These are phyloP conservation scores for Herpetotheres cachinnans DNA, from an alignment of 2,113 vertebrate genomes.

Conservation along the genomic window DNA sequence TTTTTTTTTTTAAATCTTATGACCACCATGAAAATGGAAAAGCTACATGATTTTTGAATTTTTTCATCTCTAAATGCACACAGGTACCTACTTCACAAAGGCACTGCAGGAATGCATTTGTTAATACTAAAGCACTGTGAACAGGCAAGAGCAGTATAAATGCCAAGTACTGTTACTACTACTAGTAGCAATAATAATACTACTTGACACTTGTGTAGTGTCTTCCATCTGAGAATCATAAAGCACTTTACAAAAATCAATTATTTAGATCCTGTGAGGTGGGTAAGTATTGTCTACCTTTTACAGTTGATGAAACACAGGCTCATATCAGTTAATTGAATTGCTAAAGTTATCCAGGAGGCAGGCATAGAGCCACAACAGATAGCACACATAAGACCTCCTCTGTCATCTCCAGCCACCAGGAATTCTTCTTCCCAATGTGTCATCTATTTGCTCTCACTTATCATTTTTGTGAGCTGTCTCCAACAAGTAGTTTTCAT, in stretches of 20 bases:
- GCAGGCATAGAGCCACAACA: not conserved
- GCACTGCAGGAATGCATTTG: not conserved
- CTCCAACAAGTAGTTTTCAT: slow-evolving; percentile 6
- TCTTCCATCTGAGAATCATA: not conserved
- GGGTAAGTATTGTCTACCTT: not conserved
- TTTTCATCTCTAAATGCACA: not conserved
- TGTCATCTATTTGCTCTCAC: slow-evolving; percentile 22
- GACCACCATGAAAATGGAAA: not conserved
- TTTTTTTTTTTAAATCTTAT: not conserved
- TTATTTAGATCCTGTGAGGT: slow-evolving; percentile 7
- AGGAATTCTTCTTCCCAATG: not conserved
- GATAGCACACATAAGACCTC: not conserved
- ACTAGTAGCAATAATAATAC: not conserved
- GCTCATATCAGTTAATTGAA: slow-evolving; percentile 7
- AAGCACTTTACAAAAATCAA: slow-evolving; percentile 6
- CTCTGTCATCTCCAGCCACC: slow-evolving; percentile 5
- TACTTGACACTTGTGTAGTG: not conserved
- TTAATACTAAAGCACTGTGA: not conserved
- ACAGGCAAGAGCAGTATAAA: not conserved
- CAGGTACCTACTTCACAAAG: not conserved
- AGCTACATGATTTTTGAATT: not conserved
- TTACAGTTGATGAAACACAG: slow-evolving; percentile 13
- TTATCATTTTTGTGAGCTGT: slow-evolving; percentile 22
- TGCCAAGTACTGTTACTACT: not conserved
- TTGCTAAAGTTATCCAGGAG: not conserved